Percentiles rank a stretch among this genome's conserved stretches.
phyloP scores from a whole-genome alignment of 2,113 vertebrate species.

The Dasyprocta punctata region DNA sequence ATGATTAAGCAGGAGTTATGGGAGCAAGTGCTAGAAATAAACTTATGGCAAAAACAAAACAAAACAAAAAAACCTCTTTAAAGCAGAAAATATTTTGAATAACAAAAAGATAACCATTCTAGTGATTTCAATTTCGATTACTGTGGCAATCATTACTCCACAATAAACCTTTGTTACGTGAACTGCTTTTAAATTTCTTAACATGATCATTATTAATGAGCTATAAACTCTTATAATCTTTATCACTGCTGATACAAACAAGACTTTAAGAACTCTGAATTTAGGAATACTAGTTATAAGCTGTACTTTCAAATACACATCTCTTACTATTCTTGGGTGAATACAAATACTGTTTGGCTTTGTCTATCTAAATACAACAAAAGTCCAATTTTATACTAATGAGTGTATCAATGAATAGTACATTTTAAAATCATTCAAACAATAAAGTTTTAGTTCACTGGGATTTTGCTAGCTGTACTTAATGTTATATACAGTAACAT shows the following conservation, averaged over 20 bases:
- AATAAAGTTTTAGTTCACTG: background rate
- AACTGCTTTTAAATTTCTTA: background rate
- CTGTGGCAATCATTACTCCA: background rate
- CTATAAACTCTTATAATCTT: background rate
- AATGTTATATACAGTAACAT: background rate
- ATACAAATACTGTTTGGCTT: background rate
- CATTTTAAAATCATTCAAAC: background rate
- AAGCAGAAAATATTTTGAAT: conserved; percentile 32
- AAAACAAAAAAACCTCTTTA: background rate
- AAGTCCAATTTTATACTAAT: background rate
- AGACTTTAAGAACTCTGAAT: background rate
- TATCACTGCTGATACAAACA: background rate
- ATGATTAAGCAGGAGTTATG: background rate
- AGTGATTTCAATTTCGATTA: conserved; percentile 18
- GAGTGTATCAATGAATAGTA: background rate
- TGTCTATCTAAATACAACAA: background rate
- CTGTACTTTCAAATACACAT: conserved; percentile 6
- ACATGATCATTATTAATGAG: background rate
- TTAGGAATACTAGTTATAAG: background rate
- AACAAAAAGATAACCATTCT: conserved; percentile 39
- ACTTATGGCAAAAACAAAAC: background rate
- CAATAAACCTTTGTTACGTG: conserved; percentile 7
- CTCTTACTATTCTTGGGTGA: background rate
- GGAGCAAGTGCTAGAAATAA: conserved; percentile 8
- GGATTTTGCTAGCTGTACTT: background rate